phyloP scores from a whole-genome alignment of 1,140 invertebrate species.

The Paracyclopina nana region DNA sequence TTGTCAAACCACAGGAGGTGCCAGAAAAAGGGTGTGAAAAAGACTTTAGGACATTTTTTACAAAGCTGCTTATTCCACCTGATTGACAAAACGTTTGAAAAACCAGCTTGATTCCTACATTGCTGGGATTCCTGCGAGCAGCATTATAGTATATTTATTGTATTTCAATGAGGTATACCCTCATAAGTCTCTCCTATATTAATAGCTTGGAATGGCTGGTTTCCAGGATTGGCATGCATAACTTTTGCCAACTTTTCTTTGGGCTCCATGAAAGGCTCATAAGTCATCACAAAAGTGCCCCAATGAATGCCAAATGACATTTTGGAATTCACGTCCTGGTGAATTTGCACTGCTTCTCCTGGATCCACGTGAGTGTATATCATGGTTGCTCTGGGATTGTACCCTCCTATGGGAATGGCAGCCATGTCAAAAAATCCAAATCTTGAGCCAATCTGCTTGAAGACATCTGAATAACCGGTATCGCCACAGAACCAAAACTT shows the following conservation, averaged over 20 bases:
- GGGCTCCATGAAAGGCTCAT: constrained; percentile 19
- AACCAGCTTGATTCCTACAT: too few species aligned
- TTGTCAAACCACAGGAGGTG: too few species aligned
- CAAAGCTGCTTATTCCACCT: too few species aligned
- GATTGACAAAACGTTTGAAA: too few species aligned
- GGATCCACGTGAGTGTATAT: constrained; percentile 30
- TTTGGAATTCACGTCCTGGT: constrained; percentile 26
- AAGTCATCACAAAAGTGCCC: constrained; percentile 25
- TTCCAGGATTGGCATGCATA: not conserved
- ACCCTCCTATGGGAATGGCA: constrained; percentile 34
- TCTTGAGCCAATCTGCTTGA: constrained; percentile 28
- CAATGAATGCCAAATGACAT: constrained; percentile 26
- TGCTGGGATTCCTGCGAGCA: too few species aligned
- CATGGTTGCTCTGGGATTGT: constrained; percentile 26
- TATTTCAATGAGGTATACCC: too few species aligned
- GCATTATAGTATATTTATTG: too few species aligned
- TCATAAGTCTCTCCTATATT: constrained; percentile 12
- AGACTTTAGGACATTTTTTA: too few species aligned
- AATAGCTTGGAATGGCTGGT: not conserved
- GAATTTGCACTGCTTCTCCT: constrained; percentile 31
- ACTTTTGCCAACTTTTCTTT: not conserved
- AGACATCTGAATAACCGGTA: constrained; percentile 30
- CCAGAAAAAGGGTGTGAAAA: too few species aligned
- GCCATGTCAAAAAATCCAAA: constrained; percentile 30
- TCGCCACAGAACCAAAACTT: constrained; percentile 31